A percentile compares a stretch with the other conserved stretches of the same genome.
These are phyloP conservation scores for Teleopsis dalmanni DNA, from an alignment of 1,140 invertebrate genomes.

Conservation along the genomic window DNA sequence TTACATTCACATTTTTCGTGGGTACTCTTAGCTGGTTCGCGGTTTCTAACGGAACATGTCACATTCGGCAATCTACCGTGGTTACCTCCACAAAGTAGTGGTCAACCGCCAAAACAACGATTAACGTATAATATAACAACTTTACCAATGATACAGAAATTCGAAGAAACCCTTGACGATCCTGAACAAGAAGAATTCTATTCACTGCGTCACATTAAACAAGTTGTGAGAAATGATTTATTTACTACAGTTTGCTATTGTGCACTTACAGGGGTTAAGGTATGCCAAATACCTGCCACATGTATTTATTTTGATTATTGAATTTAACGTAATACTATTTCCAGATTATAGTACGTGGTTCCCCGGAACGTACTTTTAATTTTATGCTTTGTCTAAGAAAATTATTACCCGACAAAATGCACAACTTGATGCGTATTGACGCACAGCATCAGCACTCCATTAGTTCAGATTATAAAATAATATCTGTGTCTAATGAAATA, in stretches of 20 bases:
- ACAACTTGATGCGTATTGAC: slow-evolving; percentile 39
- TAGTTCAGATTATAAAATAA: slow-evolving; percentile 40
- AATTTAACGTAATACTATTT: background rate
- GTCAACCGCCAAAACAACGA: slow-evolving; percentile 39
- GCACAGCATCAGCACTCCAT: slow-evolving; percentile 42
- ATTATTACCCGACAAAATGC: slow-evolving; percentile 37
- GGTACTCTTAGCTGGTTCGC: slow-evolving; percentile 60
- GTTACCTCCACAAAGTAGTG: slow-evolving; percentile 37
- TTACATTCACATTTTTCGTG: slow-evolving; percentile 67
- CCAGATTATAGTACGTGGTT: slow-evolving; percentile 32
- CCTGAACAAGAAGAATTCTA: slow-evolving; percentile 37
- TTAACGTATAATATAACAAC: slow-evolving; percentile 38
- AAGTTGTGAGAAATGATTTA: slow-evolving; percentile 29
- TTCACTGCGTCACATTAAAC: slow-evolving; percentile 34
- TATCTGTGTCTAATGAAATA: slow-evolving; percentile 42
- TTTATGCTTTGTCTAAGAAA: slow-evolving; percentile 41
- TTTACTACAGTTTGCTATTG: slow-evolving; percentile 32
- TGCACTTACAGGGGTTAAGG: slow-evolving; percentile 34
- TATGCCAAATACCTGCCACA: background rate
- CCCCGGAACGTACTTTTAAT: slow-evolving; percentile 27
- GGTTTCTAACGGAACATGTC: slow-evolving; percentile 55
- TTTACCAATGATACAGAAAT: slow-evolving; percentile 37
- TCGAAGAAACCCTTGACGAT: slow-evolving; percentile 31
- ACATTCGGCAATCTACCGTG: slow-evolving; percentile 41
- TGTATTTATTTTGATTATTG: slow-evolving; percentile 3